phyloP scores from a whole-genome alignment of 2,113 vertebrate genomes.

The Anguilla rostrata region DNA sequence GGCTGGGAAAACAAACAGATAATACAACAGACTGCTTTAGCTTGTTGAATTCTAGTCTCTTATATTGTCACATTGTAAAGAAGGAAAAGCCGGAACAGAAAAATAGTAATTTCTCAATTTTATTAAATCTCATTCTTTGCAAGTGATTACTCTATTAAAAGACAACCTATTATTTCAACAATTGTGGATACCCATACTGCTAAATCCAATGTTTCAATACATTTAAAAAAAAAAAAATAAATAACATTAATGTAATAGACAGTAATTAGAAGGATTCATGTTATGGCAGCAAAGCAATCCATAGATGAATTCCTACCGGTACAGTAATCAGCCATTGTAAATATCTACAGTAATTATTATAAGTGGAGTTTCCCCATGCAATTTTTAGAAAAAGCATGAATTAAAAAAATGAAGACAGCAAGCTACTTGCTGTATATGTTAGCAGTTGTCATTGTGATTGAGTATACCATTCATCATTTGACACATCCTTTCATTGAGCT shows the following conservation, averaged over 20 bases:
- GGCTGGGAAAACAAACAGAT: neutral
- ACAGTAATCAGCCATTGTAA: neutral
- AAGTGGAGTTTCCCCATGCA: neutral
- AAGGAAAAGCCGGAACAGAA: no score
- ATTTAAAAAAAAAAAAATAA: neutral
- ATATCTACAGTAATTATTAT: neutral
- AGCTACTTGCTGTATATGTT: neutral
- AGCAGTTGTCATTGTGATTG: no score
- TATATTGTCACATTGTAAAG: no score
- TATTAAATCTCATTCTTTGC: neutral
- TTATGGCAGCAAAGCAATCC: neutral
- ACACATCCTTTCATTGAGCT: neutral
- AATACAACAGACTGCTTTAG: neutral
- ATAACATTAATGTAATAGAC: neutral
- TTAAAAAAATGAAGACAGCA: neutral
- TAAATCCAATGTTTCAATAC: neutral
- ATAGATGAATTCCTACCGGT: neutral
- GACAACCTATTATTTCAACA: neutral
- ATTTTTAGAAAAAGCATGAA: neutral
- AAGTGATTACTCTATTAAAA: neutral
- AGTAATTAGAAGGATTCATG: neutral
- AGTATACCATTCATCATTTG: no score
- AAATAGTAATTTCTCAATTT: neutral
- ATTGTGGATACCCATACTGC: neutral
- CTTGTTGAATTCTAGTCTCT: no score